Base-by-base conservation (phyloP, 2,888 invertebrate genomes). In the Caenorhabditis imperialis region DNA sequence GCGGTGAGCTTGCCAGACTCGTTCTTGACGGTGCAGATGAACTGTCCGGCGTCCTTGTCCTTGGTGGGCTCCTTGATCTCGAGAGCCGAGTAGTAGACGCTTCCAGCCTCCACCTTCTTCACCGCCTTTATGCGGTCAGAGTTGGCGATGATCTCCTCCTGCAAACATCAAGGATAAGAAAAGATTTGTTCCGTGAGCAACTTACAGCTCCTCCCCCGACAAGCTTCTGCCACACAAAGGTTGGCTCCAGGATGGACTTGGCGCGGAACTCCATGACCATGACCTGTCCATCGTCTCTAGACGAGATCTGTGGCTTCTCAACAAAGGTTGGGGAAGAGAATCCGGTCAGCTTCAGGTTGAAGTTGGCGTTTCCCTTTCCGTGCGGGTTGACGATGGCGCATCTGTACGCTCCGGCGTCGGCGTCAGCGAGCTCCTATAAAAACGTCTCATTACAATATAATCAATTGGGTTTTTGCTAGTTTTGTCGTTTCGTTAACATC, bases 261-360 rank as follows among this genome's bases (percentile, higher is more conserved):
- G 94, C 93, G 86, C 92, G 92, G 91, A 97, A 97, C 90, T 95
- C 94, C 94, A 98, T 95, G 78, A 95, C 94, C 88, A 98, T 95
- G 86, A 96, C 92, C 85, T 96, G 96, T 86, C 96, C 97, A 88
- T 93, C 94, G 90, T 96, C 95, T 90, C 97, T 95, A 89, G 98
- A 98, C 91, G 96, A 95, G 90, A 99, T 99, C 91, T 94, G 93
- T 82, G 99, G 99, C 92, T 98, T 98, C 91, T 96, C 96, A 89
- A 96, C 92, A 90, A 99, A 98, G 27, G 94, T 94, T 70, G 98
- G 98, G 40, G 88, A 88, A 35, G 83, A 83, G 85, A 88, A 88
- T 62, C 86, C 88, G 33, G 88, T 88, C 27, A 88, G 82, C 72
- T 88, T 88, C 37, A 88, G 78, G 81, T 88, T 88, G 84, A 88